phyloP scores from a whole-genome alignment of 2,113 vertebrate species.

The Mobula birostris region DNA sequence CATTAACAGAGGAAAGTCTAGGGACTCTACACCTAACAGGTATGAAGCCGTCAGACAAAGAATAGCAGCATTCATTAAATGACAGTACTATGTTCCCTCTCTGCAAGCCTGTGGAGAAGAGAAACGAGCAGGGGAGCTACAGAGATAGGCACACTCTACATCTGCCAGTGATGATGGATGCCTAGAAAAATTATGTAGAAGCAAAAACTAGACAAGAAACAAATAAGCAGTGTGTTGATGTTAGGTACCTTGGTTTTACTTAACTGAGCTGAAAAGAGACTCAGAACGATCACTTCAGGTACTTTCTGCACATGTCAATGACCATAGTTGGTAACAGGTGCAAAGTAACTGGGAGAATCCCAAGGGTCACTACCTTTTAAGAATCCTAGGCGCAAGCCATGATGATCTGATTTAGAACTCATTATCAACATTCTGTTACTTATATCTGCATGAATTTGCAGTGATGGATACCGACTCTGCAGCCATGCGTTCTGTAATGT shows the following conservation, averaged over 20 bases:
- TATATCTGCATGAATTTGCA: constrained; percentile 63
- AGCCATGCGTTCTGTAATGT: constrained; percentile 64
- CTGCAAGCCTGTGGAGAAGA: constrained; percentile 92
- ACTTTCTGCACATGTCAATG: background rate
- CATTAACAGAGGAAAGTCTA: constrained; percentile 78
- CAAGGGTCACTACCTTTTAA: constrained; percentile 52
- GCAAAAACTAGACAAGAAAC: constrained; percentile 84
- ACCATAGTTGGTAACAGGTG: constrained; percentile 48
- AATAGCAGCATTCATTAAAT: constrained; percentile 97
- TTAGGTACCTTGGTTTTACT: constrained; percentile 1
- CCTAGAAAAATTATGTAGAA: constrained; percentile 84
- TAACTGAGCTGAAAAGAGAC: constrained; percentile 31
- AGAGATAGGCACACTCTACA: constrained; percentile 85
- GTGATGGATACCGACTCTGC: constrained; percentile 70
- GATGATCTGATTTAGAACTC: constrained; percentile 65
- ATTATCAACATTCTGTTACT: constrained; percentile 66
- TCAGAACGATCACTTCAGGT: constrained; percentile 1
- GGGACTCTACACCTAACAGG: constrained; percentile 87
- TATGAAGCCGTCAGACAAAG: constrained; percentile 98
- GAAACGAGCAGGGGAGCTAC: constrained; percentile 87
- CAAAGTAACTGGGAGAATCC: constrained; percentile 48
- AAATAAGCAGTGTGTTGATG: constrained; percentile 74
- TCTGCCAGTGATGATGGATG: constrained; percentile 86
- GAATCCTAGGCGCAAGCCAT: constrained; percentile 53
- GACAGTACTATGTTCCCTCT: constrained; percentile 98